Evolutionary conservation across 1,140 invertebrate genomes (phyloP), one percentile per base, ranked within the genome.

Genomic region (Temnothorax nylanderi): DNA sequence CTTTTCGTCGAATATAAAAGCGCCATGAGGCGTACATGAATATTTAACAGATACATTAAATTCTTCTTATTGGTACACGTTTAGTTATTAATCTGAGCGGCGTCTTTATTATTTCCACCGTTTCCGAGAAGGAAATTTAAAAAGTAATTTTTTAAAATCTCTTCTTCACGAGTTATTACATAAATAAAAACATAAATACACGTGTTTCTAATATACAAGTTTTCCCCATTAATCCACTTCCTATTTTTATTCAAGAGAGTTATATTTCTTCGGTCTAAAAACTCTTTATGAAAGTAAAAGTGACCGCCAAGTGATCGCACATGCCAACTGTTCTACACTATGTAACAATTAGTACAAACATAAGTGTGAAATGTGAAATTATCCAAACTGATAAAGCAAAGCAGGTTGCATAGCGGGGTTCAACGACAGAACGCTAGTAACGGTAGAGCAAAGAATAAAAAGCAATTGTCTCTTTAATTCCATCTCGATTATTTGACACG

Each of bases 281-380:
- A 65, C n/a, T 69, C 13, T 34, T 75, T 4, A 58, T 21, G 41
- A 74, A 75, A 84, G 54, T 84, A 84, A 84, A 84, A 47, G 26
- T 37, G 1, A 56, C n/a, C 13, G 26, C 1, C 26, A 26, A 26
- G 26, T 1, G 13, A 62, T 41, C 41, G 5, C n/a, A 21, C 16
- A 51, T 7, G 16, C 47, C 8, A 37, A 21, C n/a, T 74, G 26
- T 58, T 65, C 3, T 26, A 44, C 5, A 10, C 21, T 18, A 5
- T 41, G 26, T 64, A 77, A 89, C 56, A 69, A 71, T 72, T 84
- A 56, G 26, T 47, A 41, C 49, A 32, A 54, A 49, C 41, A 41
- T 37, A 89, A 85, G 65, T 54, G 65, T 34, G 41, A 89, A 77
- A 89, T 77, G 64, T 64, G 86, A 88, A 58, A 87, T n/a, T 18